phyloP scores from a whole-genome alignment of 2,113 vertebrate species.

The Acanthisitta chloris region DNA sequence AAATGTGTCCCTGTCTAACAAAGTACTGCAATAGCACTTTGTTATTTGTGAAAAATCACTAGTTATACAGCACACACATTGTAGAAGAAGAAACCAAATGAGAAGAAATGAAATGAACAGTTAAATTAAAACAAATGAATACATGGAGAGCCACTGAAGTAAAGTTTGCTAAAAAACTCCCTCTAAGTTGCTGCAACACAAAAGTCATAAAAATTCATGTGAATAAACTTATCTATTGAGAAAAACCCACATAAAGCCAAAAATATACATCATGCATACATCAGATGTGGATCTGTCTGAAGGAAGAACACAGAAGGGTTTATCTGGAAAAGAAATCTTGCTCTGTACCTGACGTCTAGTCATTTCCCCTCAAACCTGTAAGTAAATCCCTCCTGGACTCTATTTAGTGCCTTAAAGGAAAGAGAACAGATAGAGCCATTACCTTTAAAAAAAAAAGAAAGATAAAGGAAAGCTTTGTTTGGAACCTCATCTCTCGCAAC shows the following conservation, averaged over 20 bases:
- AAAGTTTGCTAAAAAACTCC: neutral
- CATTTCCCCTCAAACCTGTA: neutral
- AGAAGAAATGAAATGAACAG: neutral
- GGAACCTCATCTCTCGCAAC: neutral
- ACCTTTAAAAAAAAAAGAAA: neutral
- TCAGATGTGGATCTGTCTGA: neutral
- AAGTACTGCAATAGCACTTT: neutral
- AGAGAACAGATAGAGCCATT: neutral
- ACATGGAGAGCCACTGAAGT: neutral
- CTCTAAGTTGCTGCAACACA: neutral
- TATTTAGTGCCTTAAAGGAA: neutral
- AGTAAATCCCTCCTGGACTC: neutral
- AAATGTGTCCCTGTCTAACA: neutral
- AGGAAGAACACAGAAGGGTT: neutral
- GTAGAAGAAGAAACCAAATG: neutral
- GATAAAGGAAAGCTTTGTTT: neutral
- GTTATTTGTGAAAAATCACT: neutral
- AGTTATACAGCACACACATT: neutral
- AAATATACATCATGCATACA: neutral
- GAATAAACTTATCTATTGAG: neutral
- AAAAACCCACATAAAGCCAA: constrained; percentile 1
- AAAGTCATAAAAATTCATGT: neutral
- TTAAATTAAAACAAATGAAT: neutral
- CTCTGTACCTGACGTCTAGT: neutral
- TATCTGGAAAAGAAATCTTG: neutral